A percentile compares a stretch with the other conserved stretches of the same genome.
These are phyloP conservation scores for Eustalomyia histrio DNA, from an alignment of 2,888 invertebrate genomes.

Conservation along the genomic window DNA sequence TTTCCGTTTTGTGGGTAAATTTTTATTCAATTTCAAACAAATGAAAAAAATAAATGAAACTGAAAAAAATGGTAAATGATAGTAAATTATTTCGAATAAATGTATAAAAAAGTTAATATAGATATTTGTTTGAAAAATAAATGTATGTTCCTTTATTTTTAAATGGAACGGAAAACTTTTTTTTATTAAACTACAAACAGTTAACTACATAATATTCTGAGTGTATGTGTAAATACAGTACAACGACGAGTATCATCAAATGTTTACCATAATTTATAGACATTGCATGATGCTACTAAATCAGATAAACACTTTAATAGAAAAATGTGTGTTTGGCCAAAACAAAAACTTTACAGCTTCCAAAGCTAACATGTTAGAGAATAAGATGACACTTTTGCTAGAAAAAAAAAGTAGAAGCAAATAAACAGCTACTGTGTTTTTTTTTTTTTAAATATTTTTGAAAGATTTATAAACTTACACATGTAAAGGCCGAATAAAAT, in stretches of 20 bases:
- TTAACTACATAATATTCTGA: too few species aligned
- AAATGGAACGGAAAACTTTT: too few species aligned
- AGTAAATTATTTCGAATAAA: too few species aligned
- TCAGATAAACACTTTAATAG: constrained; percentile 44
- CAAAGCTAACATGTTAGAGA: neutral
- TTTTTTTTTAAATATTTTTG: neutral
- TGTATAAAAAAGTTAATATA: too few species aligned
- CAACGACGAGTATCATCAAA: constrained; percentile 8
- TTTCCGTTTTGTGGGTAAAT: too few species aligned
- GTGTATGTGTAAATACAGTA: neutral
- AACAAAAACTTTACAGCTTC: neutral
- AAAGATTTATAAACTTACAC: neutral
- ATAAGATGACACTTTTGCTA: constrained; percentile 27
- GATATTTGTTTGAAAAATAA: too few species aligned
- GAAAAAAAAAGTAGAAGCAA: too few species aligned
- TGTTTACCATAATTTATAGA: constrained; percentile 57
- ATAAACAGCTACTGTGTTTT: constrained; percentile 23
- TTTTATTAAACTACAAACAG: too few species aligned
- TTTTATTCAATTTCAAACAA: too few species aligned
- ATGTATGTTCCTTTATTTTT: too few species aligned
- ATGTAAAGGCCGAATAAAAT: neutral
- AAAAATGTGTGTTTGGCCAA: neutral
- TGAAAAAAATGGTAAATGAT: too few species aligned
- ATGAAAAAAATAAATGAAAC: too few species aligned
- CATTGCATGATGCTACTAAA: constrained; percentile 60